Conservation (phyloP, 2,888 invertebrate species). For the Yponomeuta plumbellus region DNA sequence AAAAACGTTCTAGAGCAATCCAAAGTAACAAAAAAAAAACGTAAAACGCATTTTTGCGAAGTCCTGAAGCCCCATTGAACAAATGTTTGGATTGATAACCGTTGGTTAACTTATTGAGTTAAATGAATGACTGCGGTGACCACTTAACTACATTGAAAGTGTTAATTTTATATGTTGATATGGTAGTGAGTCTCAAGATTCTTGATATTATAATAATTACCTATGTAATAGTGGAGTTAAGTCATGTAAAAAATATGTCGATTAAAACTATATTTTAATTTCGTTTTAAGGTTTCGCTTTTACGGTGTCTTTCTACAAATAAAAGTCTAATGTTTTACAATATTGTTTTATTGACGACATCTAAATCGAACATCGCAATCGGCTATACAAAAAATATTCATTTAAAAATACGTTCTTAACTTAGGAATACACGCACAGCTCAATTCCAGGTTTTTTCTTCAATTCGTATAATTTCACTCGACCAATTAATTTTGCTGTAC, state of each 20-base stretch:
- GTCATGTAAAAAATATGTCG: neutral
- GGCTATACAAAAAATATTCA: conserved; percentile 58
- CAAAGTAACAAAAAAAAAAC: no score
- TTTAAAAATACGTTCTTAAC: conserved; percentile 38
- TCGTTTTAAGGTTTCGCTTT: neutral
- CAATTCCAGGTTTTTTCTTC: conserved; percentile 20
- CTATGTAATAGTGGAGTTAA: neutral
- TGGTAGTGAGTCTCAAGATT: no score
- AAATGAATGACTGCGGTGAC: no score
- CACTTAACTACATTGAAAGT: no score
- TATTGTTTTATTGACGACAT: conserved; percentile 45
- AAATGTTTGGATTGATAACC: no score
- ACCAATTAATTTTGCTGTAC: neutral
- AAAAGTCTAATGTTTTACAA: conserved; percentile 4
- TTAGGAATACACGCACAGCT: conserved; percentile 23
- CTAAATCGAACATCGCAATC: conserved; percentile 38
- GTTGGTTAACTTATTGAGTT: no score
- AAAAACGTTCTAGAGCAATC: no score
- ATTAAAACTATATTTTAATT: neutral
- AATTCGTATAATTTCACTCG: neutral
- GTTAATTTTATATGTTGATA: no score
- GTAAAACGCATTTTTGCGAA: no score
- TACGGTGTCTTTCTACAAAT: neutral
- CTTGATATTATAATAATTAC: no score
- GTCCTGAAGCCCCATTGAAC: no score